These are phyloP conservation scores for Takifugu bimaculatus DNA, from an alignment of 2,113 vertebrate species.

Conservation along the genomic window DNA sequence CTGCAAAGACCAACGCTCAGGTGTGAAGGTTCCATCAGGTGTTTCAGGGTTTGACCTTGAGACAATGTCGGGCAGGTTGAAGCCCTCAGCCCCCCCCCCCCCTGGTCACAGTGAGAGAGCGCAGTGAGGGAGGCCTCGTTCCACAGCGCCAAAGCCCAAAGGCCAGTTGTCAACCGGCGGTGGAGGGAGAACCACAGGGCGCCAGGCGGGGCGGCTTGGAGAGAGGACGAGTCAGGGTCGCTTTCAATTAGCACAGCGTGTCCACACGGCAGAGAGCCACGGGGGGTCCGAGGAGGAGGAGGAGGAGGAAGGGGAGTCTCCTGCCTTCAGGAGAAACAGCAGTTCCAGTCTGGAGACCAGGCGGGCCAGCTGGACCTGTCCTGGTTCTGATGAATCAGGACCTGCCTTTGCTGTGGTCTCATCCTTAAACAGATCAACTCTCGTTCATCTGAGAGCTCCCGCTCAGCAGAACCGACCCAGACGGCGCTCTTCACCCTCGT, in stretches of 20 bases:
- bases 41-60: too few relatives aligned
- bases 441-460: too few relatives aligned
- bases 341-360: conserved; percentile 1
- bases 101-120: background rate
- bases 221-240: conserved; percentile 67
- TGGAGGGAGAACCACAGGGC: conserved; percentile 48
- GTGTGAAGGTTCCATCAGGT: too few relatives aligned
- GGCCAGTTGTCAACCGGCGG: conserved; percentile 11
- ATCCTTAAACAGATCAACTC: too few relatives aligned
- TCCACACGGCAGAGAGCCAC: conserved; percentile 37
- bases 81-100: too few relatives aligned
- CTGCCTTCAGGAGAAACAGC: background rate
- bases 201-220: conserved; percentile 36
- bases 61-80: too few relatives aligned
- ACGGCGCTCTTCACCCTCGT: too few relatives aligned
- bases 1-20: background rate
- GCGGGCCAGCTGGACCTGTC: background rate
- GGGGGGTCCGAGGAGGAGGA: conserved; percentile 9
- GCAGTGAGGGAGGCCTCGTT: conserved; percentile 17
- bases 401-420: too few relatives aligned
- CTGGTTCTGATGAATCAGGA: too few relatives aligned
- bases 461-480: too few relatives aligned
- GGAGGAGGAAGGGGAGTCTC: background rate
- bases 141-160: conserved; percentile 53
- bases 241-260: conserved; percentile 65